Evolutionary conservation across 2,888 invertebrate genomes (phyloP), one percentile per base, ranked within the genome.

Genomic region (Hofmannophila pseudospretella): DNA sequence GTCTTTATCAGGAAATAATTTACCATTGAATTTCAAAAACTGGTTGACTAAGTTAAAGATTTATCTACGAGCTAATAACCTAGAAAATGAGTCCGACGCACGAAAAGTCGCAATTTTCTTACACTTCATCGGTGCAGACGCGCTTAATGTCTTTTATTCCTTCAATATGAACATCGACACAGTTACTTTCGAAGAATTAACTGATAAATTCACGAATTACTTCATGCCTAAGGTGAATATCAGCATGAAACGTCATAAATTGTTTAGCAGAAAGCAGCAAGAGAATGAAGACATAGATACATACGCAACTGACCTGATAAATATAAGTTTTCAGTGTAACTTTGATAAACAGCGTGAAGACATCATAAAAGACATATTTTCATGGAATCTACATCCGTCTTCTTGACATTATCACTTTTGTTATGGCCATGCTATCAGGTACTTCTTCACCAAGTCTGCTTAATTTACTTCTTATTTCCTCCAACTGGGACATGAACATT

Each of bases 161-260:
- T 38, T 38, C 11, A 30, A 38, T 9, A 7, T 30, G 1, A 25
- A 28, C 14, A 34, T 38, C 2, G 30, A 33, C 10, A 34, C 10
- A 1, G 16, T 38, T 1, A 34, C 34, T 9, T 38, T 26, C 34
- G 23, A 14, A 13, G 33, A 33, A 1, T 9, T 38, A 16, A 2
- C 10, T 2, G 25, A 14, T 1, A 28, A 20, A 29, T 34, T 34
- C 22, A 19, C 23, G 8, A 12, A 23, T 8, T 19, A 38, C 9
- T 38, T 38, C 12, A 29, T 14, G 5, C 39, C 35, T 1, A 19
- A 9, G 5, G 19, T 34, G 1, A 39, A 39, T 9, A 23, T 30
- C 3, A 28, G 34, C 2, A 32, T 38, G 27, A 30, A 34, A 30
- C 28, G 38, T 3, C 38, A 38, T 16, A 33, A 38, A 25, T 19